These are phyloP conservation scores for Tetranychus cinnabarinus DNA, from an alignment of 1,140 invertebrate genomes.

Conservation along the genomic window DNA sequence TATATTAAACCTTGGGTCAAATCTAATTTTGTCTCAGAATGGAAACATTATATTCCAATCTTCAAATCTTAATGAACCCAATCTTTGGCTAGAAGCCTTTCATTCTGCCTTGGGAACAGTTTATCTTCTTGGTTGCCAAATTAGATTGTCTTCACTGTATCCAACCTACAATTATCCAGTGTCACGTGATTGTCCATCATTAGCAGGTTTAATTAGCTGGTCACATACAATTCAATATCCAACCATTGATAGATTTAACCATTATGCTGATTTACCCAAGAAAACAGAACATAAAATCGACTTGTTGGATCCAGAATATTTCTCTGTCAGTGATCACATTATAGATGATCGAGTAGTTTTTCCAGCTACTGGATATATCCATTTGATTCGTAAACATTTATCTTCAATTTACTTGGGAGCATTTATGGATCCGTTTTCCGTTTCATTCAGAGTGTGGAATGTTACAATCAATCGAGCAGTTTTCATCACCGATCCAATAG, in stretches of 20 bases:
- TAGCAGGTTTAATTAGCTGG: neutral
- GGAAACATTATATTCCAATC: too few species aligned
- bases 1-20: too few species aligned
- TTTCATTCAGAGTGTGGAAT: neutral
- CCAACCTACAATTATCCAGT: neutral
- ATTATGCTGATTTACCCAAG: neutral
- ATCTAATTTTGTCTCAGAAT: too few species aligned
- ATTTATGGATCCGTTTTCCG: neutral
- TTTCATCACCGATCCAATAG: neutral
- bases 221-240: neutral
- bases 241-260: neutral
- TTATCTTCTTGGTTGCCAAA: neutral
- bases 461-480: neutral
- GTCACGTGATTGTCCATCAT: constrained; percentile 3
- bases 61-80: too few species aligned
- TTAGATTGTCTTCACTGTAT: neutral
- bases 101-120: neutral
- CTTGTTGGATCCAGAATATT: neutral
- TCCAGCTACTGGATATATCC: constrained; percentile 67
- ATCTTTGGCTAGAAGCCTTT: too few species aligned
- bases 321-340: constrained; percentile 39
- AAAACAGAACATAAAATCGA: neutral
- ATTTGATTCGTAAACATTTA: neutral
- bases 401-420: neutral
- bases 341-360: constrained; percentile 83